These are phyloP conservation scores for Strigamia maritima DNA, from an alignment of 2,888 invertebrate genomes.

Conservation along the genomic window DNA sequence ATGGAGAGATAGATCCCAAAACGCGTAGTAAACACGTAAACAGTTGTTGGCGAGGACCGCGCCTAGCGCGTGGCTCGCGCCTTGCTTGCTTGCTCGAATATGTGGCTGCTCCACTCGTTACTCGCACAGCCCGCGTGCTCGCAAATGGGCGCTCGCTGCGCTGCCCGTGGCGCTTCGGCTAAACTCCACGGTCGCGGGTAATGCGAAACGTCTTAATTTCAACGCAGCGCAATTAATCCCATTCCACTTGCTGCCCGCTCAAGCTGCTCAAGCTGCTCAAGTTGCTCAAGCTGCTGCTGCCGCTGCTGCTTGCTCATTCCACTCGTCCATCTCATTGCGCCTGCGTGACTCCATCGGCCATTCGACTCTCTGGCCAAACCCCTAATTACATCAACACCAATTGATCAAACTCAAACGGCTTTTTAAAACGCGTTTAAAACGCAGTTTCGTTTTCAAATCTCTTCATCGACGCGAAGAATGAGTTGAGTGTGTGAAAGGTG, in stretches of 20 bases:
- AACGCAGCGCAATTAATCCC: slow-evolving; percentile 36
- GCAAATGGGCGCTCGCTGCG: slow-evolving; percentile 24
- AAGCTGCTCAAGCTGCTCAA: no score
- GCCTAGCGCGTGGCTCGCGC: slow-evolving; percentile 23
- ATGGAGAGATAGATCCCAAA: slow-evolving; percentile 25
- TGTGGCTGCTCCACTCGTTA: neutral
- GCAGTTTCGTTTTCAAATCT: neutral
- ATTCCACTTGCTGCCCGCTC: slow-evolving; percentile 28
- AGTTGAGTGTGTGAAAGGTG: neutral
- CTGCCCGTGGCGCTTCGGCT: slow-evolving; percentile 12
- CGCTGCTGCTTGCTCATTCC: neutral
- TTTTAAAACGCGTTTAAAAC: neutral
- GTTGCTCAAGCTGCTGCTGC: no score
- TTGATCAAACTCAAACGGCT: neutral
- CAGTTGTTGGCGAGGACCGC: neutral
- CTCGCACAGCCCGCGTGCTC: slow-evolving; percentile 28
- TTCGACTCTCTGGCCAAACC: slow-evolving; percentile 12
- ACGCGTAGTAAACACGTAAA: neutral
- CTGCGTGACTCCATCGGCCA: slow-evolving; percentile 1
- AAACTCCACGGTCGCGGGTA: slow-evolving; percentile 12
- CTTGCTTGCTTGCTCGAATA: slow-evolving; percentile 17
- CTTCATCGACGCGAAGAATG: neutral
- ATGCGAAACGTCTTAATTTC: slow-evolving; percentile 40
- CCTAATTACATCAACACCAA: slow-evolving; percentile 34
- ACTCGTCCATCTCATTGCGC: neutral